Conservation (phyloP, 2,888 invertebrate genomes). For the Netelia fuscicornis region DNA sequence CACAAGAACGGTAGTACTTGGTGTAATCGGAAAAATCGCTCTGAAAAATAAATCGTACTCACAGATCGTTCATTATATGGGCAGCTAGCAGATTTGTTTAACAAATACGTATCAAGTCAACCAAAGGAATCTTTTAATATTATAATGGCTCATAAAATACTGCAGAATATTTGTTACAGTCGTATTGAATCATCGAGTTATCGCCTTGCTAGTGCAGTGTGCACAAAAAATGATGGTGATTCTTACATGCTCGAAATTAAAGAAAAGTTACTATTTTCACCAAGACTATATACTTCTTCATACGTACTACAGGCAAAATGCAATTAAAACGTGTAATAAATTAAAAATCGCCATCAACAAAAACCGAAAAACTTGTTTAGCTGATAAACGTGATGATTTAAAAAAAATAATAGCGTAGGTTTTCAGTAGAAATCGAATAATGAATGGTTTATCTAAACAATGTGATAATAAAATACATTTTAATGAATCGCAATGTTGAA, state of each 20-base stretch:
- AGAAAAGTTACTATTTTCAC: constrained; percentile 59
- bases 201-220: constrained; percentile 65
- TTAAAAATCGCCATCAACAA: constrained; percentile 43
- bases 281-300: constrained; percentile 53
- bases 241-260: constrained; percentile 44
- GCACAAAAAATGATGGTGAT: constrained; percentile 64
- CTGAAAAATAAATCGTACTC: constrained; percentile 10
- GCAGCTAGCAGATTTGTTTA: constrained; percentile 43
- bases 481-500: constrained; percentile 25
- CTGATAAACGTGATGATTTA: constrained; percentile 30
- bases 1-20: constrained; percentile 63
- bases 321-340: constrained; percentile 37
- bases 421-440: constrained; percentile 48
- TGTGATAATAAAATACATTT: constrained; percentile 10
- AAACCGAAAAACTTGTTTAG: constrained; percentile 16
- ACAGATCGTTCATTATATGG: constrained; percentile 23
- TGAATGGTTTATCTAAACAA: constrained; percentile 26
- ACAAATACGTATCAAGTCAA: constrained; percentile 64
- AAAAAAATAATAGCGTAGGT: constrained; percentile 33
- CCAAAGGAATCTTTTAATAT: constrained; percentile 62
- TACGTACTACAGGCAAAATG: constrained; percentile 29
- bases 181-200: constrained; percentile 52
- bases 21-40: constrained; percentile 32
- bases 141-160: constrained; percentile 64
- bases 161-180: constrained; percentile 64